Percentiles rank a stretch among this genome's conserved stretches.
phyloP scores from a whole-genome alignment of 35 echinoderm and acorn worm genomes.

The Lytechinus variegatus region DNA sequence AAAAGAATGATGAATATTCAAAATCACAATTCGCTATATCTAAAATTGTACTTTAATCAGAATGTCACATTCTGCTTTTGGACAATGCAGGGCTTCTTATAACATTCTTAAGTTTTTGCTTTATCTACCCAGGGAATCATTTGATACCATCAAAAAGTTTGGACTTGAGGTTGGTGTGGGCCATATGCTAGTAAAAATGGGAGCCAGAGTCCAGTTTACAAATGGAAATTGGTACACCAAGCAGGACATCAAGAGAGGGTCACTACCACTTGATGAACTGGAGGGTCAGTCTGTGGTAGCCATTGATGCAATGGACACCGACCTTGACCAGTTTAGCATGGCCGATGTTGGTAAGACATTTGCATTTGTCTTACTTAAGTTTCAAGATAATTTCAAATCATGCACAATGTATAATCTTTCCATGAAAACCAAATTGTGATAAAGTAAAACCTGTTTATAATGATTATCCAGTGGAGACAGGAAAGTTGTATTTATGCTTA shows the following conservation, averaged over 20 bases:
- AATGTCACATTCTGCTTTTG: background rate
- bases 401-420: too few relatives aligned
- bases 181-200: conserved; percentile 61
- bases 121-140: background rate
- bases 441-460: too few relatives aligned
- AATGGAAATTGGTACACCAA: conserved; percentile 75
- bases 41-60: background rate
- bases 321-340: conserved; percentile 72
- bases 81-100: background rate
- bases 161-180: conserved; percentile 55
- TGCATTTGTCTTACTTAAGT: background rate
- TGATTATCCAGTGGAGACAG: too few relatives aligned
- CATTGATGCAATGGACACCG: conserved; percentile 72
- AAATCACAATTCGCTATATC: background rate
- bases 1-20: too few relatives aligned
- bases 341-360: conserved; percentile 70
- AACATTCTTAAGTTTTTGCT: background rate
- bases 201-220: conserved; percentile 73
- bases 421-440: too few relatives aligned
- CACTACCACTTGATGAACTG: conserved; percentile 50
- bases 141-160: background rate
- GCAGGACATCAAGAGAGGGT: background rate
- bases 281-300: conserved; percentile 57
- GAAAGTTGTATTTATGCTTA: too few relatives aligned
- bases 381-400: background rate